These are phyloP conservation scores for Malurus melanocephalus DNA, from an alignment of 2,113 vertebrate species.

Conservation along the genomic window DNA sequence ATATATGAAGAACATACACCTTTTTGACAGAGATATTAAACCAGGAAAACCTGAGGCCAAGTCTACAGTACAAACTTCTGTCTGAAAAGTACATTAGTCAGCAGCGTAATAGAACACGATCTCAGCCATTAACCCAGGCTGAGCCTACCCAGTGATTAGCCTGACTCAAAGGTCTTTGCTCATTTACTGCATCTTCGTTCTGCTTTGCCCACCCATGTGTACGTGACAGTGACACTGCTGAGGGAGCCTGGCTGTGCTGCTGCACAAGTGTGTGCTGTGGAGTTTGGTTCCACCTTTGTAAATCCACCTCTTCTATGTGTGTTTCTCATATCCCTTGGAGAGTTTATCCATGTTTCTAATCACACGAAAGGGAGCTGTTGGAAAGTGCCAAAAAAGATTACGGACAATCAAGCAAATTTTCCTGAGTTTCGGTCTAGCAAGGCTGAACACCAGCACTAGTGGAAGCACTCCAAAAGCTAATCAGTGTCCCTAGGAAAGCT, in stretches of 20 bases:
- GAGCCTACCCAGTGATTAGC: neutral
- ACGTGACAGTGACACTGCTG: neutral
- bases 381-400: neutral
- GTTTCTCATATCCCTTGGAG: neutral
- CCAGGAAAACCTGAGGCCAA: slow-evolving; percentile 10
- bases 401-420: neutral
- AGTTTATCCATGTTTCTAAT: neutral
- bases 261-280: neutral
- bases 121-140: neutral
- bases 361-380: neutral
- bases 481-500: neutral
- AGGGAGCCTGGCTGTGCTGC: neutral
- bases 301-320: neutral
- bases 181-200: rapidly evolving
- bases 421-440: neutral
- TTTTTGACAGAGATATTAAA: slow-evolving; percentile 31
- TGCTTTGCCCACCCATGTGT: neutral
- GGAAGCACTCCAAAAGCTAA: neutral
- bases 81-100: slow-evolving; percentile 2
- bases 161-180: neutral
- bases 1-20: neutral
- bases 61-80: neutral
- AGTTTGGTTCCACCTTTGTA: neutral
- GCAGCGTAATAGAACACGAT: neutral
- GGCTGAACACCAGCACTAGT: neutral